Evolutionary conservation across 2,113 vertebrate species (phyloP).

Genomic region (Chaenogobius annularis): DNA sequence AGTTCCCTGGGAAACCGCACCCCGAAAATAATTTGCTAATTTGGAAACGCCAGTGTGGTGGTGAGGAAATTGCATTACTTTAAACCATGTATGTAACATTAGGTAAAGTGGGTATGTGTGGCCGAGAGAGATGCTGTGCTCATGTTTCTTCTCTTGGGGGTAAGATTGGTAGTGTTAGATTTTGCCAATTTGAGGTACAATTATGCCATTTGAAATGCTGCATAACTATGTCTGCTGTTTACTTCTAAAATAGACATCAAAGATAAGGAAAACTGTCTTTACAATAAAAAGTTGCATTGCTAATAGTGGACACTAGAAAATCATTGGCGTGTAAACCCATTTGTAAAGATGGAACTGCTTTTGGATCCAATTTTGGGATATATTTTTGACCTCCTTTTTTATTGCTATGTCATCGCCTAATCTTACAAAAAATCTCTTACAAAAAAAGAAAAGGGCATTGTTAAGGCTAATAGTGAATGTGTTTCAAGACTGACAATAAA

Average conservation of each 20-base stretch:
- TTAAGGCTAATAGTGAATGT: too few relatives aligned
- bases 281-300: too few relatives aligned
- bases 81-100: neutral
- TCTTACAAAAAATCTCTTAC: too few relatives aligned
- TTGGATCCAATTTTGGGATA: too few relatives aligned
- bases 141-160: neutral
- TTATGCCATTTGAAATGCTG: neutral
- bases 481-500: too few relatives aligned
- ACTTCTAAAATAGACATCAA: neutral
- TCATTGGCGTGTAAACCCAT: too few relatives aligned
- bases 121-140: neutral
- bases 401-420: too few relatives aligned
- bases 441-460: too few relatives aligned
- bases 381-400: too few relatives aligned
- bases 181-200: neutral
- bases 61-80: constrained; percentile 1
- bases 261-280: neutral
- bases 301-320: too few relatives aligned
- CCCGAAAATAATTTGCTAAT: constrained; percentile 38
- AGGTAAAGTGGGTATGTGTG: neutral
- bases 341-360: too few relatives aligned
- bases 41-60: constrained; percentile 38
- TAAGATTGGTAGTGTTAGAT: neutral
- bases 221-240: neutral
- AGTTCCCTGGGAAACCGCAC: constrained; percentile 23